These are phyloP conservation scores for Cyprinodon variegatus DNA, from an alignment of 2,113 vertebrate genomes.

Conservation along the genomic window DNA sequence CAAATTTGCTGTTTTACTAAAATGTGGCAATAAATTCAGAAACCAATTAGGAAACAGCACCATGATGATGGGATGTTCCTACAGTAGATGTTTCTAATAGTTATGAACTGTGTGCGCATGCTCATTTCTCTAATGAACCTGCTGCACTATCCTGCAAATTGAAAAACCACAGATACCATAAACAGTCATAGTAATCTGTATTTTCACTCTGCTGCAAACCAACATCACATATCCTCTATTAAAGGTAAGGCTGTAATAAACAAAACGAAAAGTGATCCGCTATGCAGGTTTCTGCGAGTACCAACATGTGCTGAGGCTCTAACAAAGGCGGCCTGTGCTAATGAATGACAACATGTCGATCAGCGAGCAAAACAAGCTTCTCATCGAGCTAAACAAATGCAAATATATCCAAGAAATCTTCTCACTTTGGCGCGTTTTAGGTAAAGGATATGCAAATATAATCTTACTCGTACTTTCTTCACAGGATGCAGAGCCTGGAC, in stretches of 20 bases:
- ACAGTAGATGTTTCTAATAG: background rate
- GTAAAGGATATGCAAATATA: conserved; percentile 69
- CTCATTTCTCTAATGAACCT: background rate
- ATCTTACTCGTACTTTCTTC: conserved; percentile 60
- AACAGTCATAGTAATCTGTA: background rate
- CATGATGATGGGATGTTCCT: background rate
- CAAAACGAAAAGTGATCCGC: background rate
- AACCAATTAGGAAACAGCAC: background rate
- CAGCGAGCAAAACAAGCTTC: background rate
- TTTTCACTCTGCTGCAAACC: background rate
- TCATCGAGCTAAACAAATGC: conserved; percentile 19
- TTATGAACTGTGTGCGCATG: background rate
- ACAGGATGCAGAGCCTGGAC: conserved; percentile 49
- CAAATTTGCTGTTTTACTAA: background rate
- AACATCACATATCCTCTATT: background rate
- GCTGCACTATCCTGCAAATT: background rate
- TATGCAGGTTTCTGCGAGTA: background rate
- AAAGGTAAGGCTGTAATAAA: background rate
- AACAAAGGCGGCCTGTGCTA: conserved; percentile 58
- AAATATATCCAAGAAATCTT: conserved; percentile 12
- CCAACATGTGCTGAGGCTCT: conserved; percentile 29
- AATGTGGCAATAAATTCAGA: no score
- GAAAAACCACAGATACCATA: background rate
- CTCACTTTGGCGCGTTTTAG: background rate
- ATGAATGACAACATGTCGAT: conserved; percentile 26